These are phyloP conservation scores for Myzus persicae DNA, from an alignment of 1,140 invertebrate genomes.

Conservation along the genomic window DNA sequence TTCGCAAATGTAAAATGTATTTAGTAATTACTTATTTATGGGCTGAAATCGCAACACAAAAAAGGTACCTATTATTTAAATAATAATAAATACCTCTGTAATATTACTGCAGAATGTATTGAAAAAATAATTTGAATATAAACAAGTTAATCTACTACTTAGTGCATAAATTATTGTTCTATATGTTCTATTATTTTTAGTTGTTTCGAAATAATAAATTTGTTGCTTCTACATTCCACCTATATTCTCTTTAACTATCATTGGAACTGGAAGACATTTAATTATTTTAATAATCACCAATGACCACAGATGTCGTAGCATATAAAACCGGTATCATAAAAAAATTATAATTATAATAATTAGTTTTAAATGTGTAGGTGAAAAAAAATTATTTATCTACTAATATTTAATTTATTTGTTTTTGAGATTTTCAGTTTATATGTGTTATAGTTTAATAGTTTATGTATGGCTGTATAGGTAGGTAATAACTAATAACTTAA, in stretches of 20 bases:
- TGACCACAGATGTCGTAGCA: not conserved
- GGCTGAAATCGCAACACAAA: too few species aligned
- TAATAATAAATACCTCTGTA: too few species aligned
- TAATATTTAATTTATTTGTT: constrained; percentile 19
- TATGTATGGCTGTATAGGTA: too few species aligned
- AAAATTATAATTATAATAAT: constrained; percentile 6
- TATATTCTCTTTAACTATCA: not conserved
- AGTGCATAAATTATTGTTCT: not conserved
- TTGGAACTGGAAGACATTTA: not conserved
- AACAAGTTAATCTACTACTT: not conserved
- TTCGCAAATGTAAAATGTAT: too few species aligned
- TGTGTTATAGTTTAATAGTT: not conserved
- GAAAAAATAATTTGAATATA: not conserved
- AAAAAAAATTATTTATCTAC: not conserved
- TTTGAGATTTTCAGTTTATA: not conserved
- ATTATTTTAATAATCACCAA: not conserved
- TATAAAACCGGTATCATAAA: not conserved
- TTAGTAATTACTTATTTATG: too few species aligned
- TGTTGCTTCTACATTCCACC: not conserved
- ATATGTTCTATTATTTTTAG: not conserved
- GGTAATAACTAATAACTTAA: too few species aligned
- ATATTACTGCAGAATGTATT: too few species aligned
- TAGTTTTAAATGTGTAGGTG: not conserved
- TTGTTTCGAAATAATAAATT: not conserved
- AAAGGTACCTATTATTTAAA: too few species aligned